Conservation (phyloP, 2,888 invertebrate genomes). For the Idaea aversata region DNA sequence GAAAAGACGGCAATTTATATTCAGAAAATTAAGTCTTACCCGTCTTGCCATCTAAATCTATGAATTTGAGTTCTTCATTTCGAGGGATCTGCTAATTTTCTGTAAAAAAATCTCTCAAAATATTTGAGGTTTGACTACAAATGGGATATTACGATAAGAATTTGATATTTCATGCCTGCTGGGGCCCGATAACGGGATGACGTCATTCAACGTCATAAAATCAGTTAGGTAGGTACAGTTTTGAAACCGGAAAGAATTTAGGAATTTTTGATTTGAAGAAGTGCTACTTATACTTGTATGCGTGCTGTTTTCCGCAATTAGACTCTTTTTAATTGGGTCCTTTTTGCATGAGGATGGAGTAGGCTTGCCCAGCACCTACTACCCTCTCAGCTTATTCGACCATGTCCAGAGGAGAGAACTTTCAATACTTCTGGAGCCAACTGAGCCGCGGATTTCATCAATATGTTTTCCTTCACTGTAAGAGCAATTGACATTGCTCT, state of each 20-base stretch:
- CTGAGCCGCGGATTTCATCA: too few relatives aligned
- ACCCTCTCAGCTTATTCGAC: too few relatives aligned
- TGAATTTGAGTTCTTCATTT: neutral
- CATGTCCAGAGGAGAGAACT: too few relatives aligned
- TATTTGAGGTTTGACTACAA: conserved; percentile 29
- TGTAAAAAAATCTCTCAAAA: conserved; percentile 13
- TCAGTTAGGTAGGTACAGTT: conserved; percentile 22
- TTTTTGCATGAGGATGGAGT: too few relatives aligned
- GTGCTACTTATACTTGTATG: neutral
- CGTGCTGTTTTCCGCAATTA: too few relatives aligned
- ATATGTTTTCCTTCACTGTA: too few relatives aligned
- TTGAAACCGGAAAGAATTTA: neutral
- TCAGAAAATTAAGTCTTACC: neutral
- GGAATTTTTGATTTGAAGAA: neutral
- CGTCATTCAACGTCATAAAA: conserved; percentile 53
- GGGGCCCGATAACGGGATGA: conserved; percentile 47
- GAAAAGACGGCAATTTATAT: neutral
- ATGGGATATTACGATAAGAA: conserved; percentile 35
- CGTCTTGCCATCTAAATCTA: neutral
- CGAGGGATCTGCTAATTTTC: conserved; percentile 7
- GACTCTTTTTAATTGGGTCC: too few relatives aligned
- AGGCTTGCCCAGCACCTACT: too few relatives aligned
- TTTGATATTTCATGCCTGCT: conserved; percentile 41
- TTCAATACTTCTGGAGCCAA: too few relatives aligned
- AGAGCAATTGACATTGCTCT: too few relatives aligned